Base-by-base conservation (phyloP, 2,113 vertebrate species). In the Callaeas wilsoni region DNA sequence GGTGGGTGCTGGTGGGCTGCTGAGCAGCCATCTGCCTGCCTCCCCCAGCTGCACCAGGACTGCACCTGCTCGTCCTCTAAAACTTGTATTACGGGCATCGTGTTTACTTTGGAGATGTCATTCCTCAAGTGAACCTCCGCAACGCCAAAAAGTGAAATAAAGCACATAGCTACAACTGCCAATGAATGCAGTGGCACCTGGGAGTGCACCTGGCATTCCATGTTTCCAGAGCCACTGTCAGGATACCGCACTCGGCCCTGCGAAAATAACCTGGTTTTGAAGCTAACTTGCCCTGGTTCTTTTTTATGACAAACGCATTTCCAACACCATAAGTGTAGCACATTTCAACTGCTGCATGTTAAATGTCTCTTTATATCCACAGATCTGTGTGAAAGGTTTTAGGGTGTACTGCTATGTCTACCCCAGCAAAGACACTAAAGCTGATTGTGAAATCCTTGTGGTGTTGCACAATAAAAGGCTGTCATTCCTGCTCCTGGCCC, bases 61-160 rank as follows among this genome's bases (percentile, higher is more conserved):
- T 20, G 29, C 0, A 0, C 13, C 26, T 26, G 9, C 35, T 55
- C 0, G 0, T 55, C 70, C 30, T 26, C 32, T 32, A 59, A 69
- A 88, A 59, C 30, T 6, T 1, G 35, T 56, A 6, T 8, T 77
- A 59, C 1, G 2, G 49, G 17, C 42, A 30, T 12, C 0, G 0
- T 1, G 4, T 23, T 59, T 32, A 4, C 7, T 73, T 65, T 46
- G n/a, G 59, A 84, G 64, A 35, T 3, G 2, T 33, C 8, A 12
- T 68, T 81, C 33, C 64, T 53, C 53, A 27, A 42, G 12, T 27
- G 30, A 80, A 30, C 9, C 5, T 73, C 16, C 44, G 6, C 12
- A 67, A 64, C 26, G 53, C 21, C 39, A 75, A 39, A 27, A 71
- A 62, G 4, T 37, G 33, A 76, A 75, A 64, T 39, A 75, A 71